Percentiles rank a stretch among this genome's conserved stretches.
Evolutionary conservation across 1,140 invertebrate species (phyloP).

Genomic region (Solenopsis invicta): DNA sequence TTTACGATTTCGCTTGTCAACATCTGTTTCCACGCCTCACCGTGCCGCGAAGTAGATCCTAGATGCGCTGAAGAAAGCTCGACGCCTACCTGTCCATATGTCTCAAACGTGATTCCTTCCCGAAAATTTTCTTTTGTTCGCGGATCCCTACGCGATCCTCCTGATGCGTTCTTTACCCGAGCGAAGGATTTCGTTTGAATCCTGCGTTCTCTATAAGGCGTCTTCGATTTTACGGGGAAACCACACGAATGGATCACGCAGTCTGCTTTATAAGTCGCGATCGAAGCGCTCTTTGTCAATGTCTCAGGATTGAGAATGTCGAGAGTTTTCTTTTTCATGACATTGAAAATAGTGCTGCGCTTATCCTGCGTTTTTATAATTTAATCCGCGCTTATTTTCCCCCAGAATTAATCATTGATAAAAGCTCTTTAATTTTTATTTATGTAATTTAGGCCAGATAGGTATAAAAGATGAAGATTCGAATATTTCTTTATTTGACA

Average conservation of each 20-base stretch:
- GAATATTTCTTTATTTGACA: constrained; percentile 5
- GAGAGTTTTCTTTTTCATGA: not conserved
- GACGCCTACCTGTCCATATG: constrained; percentile 71
- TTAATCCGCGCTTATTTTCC: not conserved
- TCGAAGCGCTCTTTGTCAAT: constrained; percentile 47
- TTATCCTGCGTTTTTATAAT: not conserved
- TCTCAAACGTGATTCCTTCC: constrained; percentile 37
- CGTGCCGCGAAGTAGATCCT: constrained; percentile 49
- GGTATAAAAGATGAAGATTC: not conserved
- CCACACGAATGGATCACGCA: constrained; percentile 30
- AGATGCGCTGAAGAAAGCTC: constrained; percentile 19
- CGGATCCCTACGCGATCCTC: not conserved
- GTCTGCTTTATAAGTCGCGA: constrained; percentile 28
- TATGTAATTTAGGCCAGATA: not conserved
- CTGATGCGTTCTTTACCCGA: constrained; percentile 49
- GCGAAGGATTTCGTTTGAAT: constrained; percentile 54
- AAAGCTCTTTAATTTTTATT: not conserved
- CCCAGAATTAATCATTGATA: not conserved
- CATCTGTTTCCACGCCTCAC: constrained; percentile 77
- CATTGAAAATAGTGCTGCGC: constrained; percentile 8
- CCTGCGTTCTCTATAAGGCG: constrained; percentile 9
- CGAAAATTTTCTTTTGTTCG: constrained; percentile 70
- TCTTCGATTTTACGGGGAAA: constrained; percentile 36
- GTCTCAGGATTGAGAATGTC: constrained; percentile 36
- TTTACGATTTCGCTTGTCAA: constrained; percentile 76